These are phyloP conservation scores for Petaurus breviceps DNA, from an alignment of 2,113 vertebrate genomes.

Conservation along the genomic window DNA sequence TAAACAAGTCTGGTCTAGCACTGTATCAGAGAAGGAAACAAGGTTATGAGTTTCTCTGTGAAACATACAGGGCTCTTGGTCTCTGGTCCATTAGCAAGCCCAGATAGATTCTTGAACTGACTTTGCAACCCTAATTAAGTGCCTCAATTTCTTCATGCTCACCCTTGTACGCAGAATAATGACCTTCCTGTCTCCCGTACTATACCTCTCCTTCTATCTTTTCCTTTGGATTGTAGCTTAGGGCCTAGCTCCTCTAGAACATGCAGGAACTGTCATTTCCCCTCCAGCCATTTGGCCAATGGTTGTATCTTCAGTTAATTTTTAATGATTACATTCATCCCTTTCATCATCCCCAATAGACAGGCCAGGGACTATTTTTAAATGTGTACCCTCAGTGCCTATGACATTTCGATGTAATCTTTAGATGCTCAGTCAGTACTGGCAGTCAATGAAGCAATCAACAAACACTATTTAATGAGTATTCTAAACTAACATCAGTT, in stretches of 20 bases:
- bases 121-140: neutral
- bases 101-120: neutral
- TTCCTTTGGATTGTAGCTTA: neutral
- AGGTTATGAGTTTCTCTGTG: neutral
- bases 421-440: neutral
- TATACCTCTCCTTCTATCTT: neutral
- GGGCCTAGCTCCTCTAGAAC: neutral
- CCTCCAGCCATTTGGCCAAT: neutral
- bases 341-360: neutral
- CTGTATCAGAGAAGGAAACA: neutral
- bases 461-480: neutral
- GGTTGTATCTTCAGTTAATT: neutral
- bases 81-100: neutral
- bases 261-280: neutral
- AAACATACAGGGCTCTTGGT: neutral
- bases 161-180: neutral
- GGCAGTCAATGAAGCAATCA: neutral
- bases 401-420: neutral
- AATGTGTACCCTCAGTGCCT: neutral
- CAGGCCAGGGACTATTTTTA: neutral
- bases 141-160: neutral
- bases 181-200: neutral
- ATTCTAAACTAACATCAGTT: neutral
- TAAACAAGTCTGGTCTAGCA: neutral
- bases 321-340: neutral